Conservation (phyloP, 2,888 invertebrate species). For the Agrochola macilenta region DNA sequence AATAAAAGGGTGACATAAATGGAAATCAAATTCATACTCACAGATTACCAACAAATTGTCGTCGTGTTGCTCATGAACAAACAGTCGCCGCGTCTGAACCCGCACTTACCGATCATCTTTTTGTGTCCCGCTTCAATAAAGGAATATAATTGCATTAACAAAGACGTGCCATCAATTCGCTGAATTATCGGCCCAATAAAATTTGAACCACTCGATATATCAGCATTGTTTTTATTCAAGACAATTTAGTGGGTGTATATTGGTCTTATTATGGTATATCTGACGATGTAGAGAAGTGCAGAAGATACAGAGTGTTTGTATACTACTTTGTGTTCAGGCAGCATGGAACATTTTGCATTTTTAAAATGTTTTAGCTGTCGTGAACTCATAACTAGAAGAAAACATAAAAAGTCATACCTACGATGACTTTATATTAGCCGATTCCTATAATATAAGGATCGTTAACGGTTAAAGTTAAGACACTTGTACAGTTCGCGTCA, state of each 20-base stretch:
- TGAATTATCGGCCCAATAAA: slow-evolving; percentile 68
- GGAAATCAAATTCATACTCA: slow-evolving; percentile 29
- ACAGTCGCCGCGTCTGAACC: slow-evolving; percentile 28
- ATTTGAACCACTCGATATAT: slow-evolving; percentile 58
- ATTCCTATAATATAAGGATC: no score
- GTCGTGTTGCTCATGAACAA: slow-evolving; percentile 12
- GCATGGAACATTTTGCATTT: no score
- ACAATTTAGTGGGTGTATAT: slow-evolving; percentile 40
- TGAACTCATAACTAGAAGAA: no score
- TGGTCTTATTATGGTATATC: slow-evolving; percentile 34
- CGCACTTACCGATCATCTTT: slow-evolving; percentile 52
- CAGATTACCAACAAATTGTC: slow-evolving; percentile 35
- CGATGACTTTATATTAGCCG: no score
- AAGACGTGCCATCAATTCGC: slow-evolving; percentile 56
- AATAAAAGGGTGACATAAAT: slow-evolving; percentile 8
- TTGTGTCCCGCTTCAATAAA: slow-evolving; percentile 55
- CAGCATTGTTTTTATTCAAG: slow-evolving; percentile 57
- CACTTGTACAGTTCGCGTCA: no score
- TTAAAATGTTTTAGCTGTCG: no score
- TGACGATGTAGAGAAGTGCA: background rate
- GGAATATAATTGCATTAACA: slow-evolving; percentile 66
- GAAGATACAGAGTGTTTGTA: slow-evolving; percentile 26
- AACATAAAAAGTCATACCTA: no score
- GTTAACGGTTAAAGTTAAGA: no score
- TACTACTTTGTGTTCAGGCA: background rate